phyloP scores from a whole-genome alignment of 2,797 vertebrate species.

The Typhlichthys eigenmanni region DNA sequence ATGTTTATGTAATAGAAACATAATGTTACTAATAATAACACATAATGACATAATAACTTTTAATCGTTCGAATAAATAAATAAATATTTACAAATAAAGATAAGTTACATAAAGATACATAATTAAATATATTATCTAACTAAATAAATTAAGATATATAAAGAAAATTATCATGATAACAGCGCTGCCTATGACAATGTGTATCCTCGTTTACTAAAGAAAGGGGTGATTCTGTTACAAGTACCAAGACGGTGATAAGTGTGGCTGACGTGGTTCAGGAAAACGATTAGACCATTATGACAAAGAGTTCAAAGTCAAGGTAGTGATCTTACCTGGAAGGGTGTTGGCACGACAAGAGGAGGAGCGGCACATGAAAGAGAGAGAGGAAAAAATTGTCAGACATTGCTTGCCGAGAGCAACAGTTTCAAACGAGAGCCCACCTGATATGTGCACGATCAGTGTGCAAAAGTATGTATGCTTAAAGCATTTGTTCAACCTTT shows the following conservation, averaged over 20 bases:
- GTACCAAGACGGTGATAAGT: conserved; percentile 19
- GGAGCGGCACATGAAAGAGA: conserved; percentile 77
- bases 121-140: too few relatives aligned
- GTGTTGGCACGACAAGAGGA: conserved; percentile 55
- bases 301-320: conserved; percentile 64
- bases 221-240: conserved; percentile 42
- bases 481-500: too few relatives aligned
- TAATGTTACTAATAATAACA: too few relatives aligned
- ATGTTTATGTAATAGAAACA: too few relatives aligned
- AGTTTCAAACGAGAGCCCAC: conserved; percentile 46
- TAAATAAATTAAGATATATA: too few relatives aligned
- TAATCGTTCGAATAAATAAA: too few relatives aligned
- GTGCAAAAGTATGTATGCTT: conserved; percentile 29
- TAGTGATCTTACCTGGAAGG: conserved; percentile 79
- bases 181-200: neutral
- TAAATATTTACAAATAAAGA: too few relatives aligned
- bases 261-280: conserved; percentile 47
- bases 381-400: conserved; percentile 55
- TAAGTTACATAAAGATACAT: too few relatives aligned
- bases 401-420: conserved; percentile 35
- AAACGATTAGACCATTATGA: conserved; percentile 49
- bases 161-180: too few relatives aligned
- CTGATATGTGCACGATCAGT: conserved; percentile 18
- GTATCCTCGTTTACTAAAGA: conserved; percentile 14
- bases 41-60: too few relatives aligned